Conservation (phyloP, 2,113 vertebrate genomes). For the Trematocara variabile region DNA sequence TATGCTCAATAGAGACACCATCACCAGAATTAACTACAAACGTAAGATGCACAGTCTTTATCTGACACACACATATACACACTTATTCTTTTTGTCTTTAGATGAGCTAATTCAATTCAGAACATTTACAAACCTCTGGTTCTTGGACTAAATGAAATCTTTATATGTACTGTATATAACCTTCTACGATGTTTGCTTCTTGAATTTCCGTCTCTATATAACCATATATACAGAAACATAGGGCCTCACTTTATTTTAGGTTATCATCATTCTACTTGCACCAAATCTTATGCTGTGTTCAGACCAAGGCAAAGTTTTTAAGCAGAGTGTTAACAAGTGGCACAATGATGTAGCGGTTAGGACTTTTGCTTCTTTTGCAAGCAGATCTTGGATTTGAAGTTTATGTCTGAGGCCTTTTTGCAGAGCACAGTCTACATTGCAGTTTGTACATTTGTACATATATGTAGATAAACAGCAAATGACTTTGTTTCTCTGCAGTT, state of each 20-base stretch:
- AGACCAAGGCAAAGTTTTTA: neutral
- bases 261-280: neutral
- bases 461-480: neutral
- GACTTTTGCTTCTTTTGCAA: neutral
- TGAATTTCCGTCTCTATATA: neutral
- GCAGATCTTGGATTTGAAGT: neutral
- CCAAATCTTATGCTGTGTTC: neutral
- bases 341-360: neutral
- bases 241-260: neutral
- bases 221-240: neutral
- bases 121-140: neutral
- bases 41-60: slow-evolving; percentile 44
- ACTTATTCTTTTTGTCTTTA: neutral
- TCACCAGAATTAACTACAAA: slow-evolving; percentile 90
- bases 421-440: neutral
- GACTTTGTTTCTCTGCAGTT: neutral
- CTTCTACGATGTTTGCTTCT: neutral
- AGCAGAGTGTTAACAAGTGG: neutral
- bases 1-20: slow-evolving; percentile 97
- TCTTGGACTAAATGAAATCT: neutral
- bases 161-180: no score
- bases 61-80: neutral
- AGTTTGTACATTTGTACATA: neutral
- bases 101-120: neutral
- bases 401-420: neutral